Base-by-base conservation (phyloP, 2,888 invertebrate species). In the Heterodera filipjevi region DNA sequence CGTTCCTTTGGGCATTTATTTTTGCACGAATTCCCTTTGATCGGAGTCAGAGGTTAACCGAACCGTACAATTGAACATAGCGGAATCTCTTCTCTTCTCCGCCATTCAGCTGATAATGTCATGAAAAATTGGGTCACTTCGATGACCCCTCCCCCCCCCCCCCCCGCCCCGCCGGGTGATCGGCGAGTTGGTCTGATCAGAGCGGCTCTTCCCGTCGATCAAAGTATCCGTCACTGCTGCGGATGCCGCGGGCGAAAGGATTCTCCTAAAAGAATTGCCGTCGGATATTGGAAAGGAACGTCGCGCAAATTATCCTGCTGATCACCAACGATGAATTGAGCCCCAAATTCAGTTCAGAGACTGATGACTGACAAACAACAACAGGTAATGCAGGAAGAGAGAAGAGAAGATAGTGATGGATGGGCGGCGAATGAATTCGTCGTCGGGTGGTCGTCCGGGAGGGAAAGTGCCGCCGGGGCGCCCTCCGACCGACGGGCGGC, bases 171-270 rank as follows among this genome's bases (percentile, higher is more conserved):
- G 16, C 49, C 46, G 3, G 16, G 19, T 16, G 14, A 49, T 49
- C 49, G 49, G 27, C 6, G 59, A 59, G 19, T 22, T n/a, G n/a
- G 27, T 27, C 59, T 59, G 59, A 59, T 59, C 59, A 8, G 59
- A 59, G 59, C 59, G 27, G 59, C 59, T 59, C 59, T 59, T 59
- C 59, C 59, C 22, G 22, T 27, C 59, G 59, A 27, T 59, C 59
- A 59, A 59, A 59, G 27, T 59, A 59, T 59, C n/a, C 27, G 59
- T 59, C 59, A 27, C 59, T 59, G 59, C 53, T n/a, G n/a, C 27
- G n/a, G n/a, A 10, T 27, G 59, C 59, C 59, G 59, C 27, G 8
- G 59, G 59, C 59, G 59, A 59, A 27, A 59, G n/a, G 16, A n/a
- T 27, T 59, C 27, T 27, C 59, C n/a, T 22, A 27, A 59, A 59